Conservation (phyloP, 2,113 vertebrate species). For the Rhinoptilus africanus region DNA sequence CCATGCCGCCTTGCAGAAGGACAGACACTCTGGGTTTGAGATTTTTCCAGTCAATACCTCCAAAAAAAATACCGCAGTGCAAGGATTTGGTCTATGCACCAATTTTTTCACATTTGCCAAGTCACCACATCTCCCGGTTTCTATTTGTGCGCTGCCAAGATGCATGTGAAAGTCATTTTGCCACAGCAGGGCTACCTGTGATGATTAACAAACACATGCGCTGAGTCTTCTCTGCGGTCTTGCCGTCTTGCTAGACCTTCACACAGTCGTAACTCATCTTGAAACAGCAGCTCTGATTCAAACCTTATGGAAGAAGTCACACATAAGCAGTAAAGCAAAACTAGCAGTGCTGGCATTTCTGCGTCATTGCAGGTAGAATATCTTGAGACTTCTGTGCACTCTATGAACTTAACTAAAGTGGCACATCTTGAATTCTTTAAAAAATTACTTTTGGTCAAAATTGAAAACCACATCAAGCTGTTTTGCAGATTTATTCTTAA, state of each 20-base stretch:
- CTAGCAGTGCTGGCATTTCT: background rate
- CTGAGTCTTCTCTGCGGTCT: background rate
- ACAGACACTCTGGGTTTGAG: accelerated
- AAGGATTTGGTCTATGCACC: background rate
- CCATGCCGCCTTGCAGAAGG: background rate
- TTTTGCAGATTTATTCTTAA: constrained; percentile 19
- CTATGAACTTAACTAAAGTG: background rate
- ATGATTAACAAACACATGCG: background rate
- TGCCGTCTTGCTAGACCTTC: background rate
- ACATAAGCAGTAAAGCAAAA: background rate
- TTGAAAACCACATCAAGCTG: constrained; percentile 1
- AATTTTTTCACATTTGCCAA: background rate
- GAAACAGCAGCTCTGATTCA: constrained; percentile 2
- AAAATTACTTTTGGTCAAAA: background rate
- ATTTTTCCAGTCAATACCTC: background rate
- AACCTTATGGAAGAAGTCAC: background rate
- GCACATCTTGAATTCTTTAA: background rate
- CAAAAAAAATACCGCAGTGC: background rate
- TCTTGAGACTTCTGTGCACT: background rate
- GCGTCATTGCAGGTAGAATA: constrained; percentile 20
- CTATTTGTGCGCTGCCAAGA: background rate
- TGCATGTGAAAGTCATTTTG: constrained; percentile 13
- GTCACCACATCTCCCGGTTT: background rate
- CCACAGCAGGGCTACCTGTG: constrained; percentile 30
- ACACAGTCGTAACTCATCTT: background rate